Percentiles rank a stretch among this genome's conserved stretches.
Evolutionary conservation across 2,113 vertebrate species (phyloP).

Genomic region (Solea senegalensis): DNA sequence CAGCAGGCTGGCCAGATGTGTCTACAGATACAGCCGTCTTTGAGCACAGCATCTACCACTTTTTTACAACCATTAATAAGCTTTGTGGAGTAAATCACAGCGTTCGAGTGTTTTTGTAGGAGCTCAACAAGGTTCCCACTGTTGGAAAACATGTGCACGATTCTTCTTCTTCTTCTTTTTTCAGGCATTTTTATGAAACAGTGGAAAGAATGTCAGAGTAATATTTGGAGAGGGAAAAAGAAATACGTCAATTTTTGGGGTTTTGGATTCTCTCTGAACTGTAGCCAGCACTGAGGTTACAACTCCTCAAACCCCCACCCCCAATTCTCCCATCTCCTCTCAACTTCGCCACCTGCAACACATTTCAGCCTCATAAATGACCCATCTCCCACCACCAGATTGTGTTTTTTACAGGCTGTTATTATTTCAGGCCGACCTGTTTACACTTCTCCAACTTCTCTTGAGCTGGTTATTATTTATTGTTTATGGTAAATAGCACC

Average conservation of each 20-base stretch:
- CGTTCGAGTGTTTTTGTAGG: constrained; percentile 69
- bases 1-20: constrained; percentile 59
- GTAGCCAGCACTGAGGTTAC: constrained; percentile 73
- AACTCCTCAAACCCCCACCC: constrained; percentile 36
- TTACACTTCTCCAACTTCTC: constrained; percentile 26
- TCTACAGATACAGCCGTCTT: constrained; percentile 60
- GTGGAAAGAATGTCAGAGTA: constrained; percentile 81
- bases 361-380: constrained; percentile 86
- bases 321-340: constrained; percentile 34
- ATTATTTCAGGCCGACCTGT: constrained; percentile 60
- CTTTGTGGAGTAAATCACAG: constrained; percentile 74
- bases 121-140: constrained; percentile 69
- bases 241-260: constrained; percentile 68
- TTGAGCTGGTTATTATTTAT: constrained; percentile 46
- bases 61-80: constrained; percentile 74
- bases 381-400: constrained; percentile 70
- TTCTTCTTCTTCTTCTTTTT: constrained; percentile 61
- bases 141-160: constrained; percentile 71
- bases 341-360: constrained; percentile 82
- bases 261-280: constrained; percentile 76
- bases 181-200: constrained; percentile 81
- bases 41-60: constrained; percentile 55
- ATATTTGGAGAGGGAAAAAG: constrained; percentile 77
- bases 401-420: constrained; percentile 71
- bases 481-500: constrained; percentile 42